Base-by-base conservation (phyloP, 2,113 vertebrate genomes). In the Erythrolamprus reginae region DNA sequence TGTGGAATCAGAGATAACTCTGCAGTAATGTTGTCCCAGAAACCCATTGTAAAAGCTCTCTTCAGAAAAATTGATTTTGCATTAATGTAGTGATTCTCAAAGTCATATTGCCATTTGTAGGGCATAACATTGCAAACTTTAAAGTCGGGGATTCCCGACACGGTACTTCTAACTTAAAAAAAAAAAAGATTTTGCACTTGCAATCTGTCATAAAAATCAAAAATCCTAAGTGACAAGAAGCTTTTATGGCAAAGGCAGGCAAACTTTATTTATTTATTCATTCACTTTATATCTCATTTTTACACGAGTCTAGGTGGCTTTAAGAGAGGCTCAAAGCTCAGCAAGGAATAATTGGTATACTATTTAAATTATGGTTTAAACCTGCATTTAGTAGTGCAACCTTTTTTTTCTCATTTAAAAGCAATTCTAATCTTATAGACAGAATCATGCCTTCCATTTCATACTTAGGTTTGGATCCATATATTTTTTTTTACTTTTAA, bases 171-270 rank as follows among this genome's bases (percentile, higher is more conserved):
- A 90, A 1, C 3, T 94, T 87, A 12, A 50, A 91, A 91, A 26
- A 91, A 91, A 26, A 47, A 86, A 89, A 93, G 24, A 0, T 28
- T 94, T 92, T 92, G 26, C 90, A 84, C 61, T 87, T 92, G 53
- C 77, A 90, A 90, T 19, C 0, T 45, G 1, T 42, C 61, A 21
- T 45, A 83, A 87, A 86, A 92, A 90, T 84, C 91, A 13, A 77
- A 89, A 47, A 4, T 88, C 61, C 51, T 84, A 47, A 92, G 19
- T 92, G 33, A 88, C 51, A 52, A 0, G 3, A 93, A 92, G 2
- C 65, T n/a, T 94, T 90, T 86, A 9, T 48, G 61, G 1, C 8
- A 84, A 82, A 17, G 92, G 26, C 33, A 90, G 8, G 26, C 55
- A 93, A 93, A 92, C 4, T 86, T 89, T 1, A 53, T 77, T 77